These are phyloP conservation scores for Calliopsis andreniformis DNA, from an alignment of 1,140 invertebrate species.

Conservation along the genomic window DNA sequence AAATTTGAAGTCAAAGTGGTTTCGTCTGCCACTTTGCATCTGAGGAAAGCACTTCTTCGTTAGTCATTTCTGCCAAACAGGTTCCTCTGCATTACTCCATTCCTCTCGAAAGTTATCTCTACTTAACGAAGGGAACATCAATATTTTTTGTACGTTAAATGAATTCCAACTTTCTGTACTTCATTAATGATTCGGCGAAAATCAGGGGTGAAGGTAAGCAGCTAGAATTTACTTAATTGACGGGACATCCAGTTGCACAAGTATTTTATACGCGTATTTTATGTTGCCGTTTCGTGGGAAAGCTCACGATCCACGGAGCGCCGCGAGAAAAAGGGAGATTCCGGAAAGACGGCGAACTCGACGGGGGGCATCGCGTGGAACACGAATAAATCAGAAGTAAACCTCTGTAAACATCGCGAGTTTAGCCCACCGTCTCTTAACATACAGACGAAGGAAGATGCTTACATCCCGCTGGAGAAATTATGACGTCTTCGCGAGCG, in stretches of 20 bases:
- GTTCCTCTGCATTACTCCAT: too few relatives aligned
- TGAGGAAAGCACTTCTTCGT: too few relatives aligned
- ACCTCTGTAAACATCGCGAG: slow-evolving; percentile 59
- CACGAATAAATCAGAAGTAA: slow-evolving; percentile 64
- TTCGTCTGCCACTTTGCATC: too few relatives aligned
- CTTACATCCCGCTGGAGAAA: background rate
- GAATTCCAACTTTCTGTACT: background rate
- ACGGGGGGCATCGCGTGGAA: background rate
- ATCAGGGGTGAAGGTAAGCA: too few relatives aligned
- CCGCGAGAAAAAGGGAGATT: background rate
- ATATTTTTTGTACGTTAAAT: too few relatives aligned
- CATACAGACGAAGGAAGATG: background rate
- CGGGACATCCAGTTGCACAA: background rate
- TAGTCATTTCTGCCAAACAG: too few relatives aligned
- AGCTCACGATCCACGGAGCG: background rate
- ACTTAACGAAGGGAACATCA: too few relatives aligned
- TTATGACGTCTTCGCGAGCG: slow-evolving; percentile 10
- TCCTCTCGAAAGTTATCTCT: too few relatives aligned
- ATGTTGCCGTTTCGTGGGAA: too few relatives aligned
- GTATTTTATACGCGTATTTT: background rate
- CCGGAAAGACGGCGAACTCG: slow-evolving; percentile 5
- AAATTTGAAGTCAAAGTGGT: too few relatives aligned
- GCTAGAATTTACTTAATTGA: too few relatives aligned
- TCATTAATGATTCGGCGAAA: background rate
- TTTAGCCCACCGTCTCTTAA: slow-evolving; percentile 41